A percentile compares a stretch with the other conserved stretches of the same genome.
Conservation (phyloP, 2,888 invertebrate genomes). For the Aporophyla nigra region DNA sequence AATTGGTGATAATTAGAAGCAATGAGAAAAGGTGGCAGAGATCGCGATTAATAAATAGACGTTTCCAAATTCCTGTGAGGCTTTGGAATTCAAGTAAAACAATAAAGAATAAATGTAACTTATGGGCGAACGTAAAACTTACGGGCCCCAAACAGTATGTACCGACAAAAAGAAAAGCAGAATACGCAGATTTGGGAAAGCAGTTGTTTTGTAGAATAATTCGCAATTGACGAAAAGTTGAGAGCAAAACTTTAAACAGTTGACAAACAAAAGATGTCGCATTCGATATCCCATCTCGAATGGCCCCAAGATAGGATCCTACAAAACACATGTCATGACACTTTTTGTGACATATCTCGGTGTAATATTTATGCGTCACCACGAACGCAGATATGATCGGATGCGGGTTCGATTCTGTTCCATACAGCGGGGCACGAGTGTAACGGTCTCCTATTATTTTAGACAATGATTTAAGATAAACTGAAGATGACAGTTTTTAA, state of each 20-base stretch:
- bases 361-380: conserved; percentile 83
- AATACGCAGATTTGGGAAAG: neutral
- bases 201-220: neutral
- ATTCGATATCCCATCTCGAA: conserved; percentile 49
- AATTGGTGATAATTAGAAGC: conserved; percentile 27
- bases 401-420: conserved; percentile 85
- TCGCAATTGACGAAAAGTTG: neutral
- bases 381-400: conserved; percentile 86
- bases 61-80: neutral
- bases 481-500: conserved; percentile 47
- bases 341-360: conserved; percentile 68
- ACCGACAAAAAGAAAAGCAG: too few species aligned
- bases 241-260: neutral
- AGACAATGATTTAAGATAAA: conserved; percentile 57
- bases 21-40: neutral
- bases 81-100: neutral
- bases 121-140: too few species aligned
- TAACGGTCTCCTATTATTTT: conserved; percentile 74
- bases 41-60: neutral
- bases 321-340: conserved; percentile 59
- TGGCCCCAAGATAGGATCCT: conserved; percentile 70
- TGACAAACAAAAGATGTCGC: neutral
- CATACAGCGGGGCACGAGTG: conserved; percentile 66
- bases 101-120: too few species aligned
- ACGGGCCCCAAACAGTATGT: too few species aligned